These are phyloP conservation scores for Microtus montanus DNA, from an alignment of 2,113 vertebrate genomes.

Conservation along the genomic window DNA sequence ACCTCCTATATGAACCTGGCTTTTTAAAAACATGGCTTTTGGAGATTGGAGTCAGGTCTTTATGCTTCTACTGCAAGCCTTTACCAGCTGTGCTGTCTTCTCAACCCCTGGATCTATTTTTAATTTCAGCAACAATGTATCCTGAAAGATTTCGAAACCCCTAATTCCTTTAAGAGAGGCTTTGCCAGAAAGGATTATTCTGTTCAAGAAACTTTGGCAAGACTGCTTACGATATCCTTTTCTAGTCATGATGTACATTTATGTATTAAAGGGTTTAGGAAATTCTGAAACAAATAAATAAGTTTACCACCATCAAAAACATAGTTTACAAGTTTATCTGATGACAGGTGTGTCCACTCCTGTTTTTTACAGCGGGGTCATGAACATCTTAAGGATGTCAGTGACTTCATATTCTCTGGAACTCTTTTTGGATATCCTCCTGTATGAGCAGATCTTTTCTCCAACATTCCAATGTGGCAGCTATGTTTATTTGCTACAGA, in stretches of 20 bases:
- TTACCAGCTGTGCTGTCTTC: background rate
- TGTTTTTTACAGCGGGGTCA: background rate
- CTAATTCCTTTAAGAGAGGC: background rate
- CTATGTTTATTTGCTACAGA: background rate
- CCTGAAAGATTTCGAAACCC: background rate
- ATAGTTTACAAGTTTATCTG: background rate
- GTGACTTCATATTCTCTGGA: background rate
- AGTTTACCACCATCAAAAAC: background rate
- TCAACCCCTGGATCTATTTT: background rate
- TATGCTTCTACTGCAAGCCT: background rate
- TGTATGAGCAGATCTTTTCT: background rate
- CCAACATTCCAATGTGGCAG: background rate
- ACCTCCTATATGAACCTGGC: background rate
- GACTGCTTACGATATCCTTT: background rate
- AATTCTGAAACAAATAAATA: background rate
- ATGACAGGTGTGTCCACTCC: background rate
- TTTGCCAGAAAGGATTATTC: conserved; percentile 4
- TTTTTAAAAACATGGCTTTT: background rate
- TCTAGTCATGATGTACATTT: background rate
- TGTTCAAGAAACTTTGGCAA: background rate
- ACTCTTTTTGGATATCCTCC: background rate
- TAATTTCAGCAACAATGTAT: background rate
- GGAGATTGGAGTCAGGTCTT: background rate
- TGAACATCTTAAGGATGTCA: background rate
- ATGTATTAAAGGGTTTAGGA: background rate